phyloP scores from a whole-genome alignment of 2,797 vertebrate species.

The Coilia nasus region DNA sequence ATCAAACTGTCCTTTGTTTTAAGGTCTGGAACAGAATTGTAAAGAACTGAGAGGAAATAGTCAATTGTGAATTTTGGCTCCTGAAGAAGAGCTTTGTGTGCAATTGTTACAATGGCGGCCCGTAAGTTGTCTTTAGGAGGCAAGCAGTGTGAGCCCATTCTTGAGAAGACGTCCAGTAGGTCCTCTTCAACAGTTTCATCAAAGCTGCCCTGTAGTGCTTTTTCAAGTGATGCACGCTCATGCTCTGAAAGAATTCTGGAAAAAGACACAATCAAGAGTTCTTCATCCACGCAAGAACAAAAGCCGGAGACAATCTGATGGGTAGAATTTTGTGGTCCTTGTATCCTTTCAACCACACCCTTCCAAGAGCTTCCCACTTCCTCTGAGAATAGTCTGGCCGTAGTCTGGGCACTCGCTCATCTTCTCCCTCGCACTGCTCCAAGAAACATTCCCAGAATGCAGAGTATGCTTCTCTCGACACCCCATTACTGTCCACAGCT shows the following conservation, averaged over 20 bases:
- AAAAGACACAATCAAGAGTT: conserved; percentile 40
- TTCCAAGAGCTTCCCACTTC: conserved; percentile 42
- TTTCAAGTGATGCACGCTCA: conserved; percentile 34
- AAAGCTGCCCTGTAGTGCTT: conserved; percentile 17
- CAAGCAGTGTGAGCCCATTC: conserved; percentile 38
- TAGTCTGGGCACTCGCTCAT: conserved; percentile 31
- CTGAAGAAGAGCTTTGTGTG: conserved; percentile 53
- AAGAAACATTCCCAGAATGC: conserved; percentile 47
- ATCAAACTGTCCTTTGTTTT: conserved; percentile 24
- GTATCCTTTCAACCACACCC: conserved; percentile 45
- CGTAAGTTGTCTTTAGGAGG: conserved; percentile 38
- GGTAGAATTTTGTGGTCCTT: conserved; percentile 38
- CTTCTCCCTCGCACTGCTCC: conserved; percentile 40
- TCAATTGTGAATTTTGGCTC: conserved; percentile 54
- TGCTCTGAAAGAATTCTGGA: conserved; percentile 29
- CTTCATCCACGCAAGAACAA: conserved; percentile 43
- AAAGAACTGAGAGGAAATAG: conserved; percentile 40
- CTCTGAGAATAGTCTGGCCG: conserved; percentile 34
- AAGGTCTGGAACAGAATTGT: conserved; percentile 3
- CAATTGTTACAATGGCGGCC: conserved; percentile 47
- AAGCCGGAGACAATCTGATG: conserved; percentile 39
- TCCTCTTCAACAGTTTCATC: conserved; percentile 38
- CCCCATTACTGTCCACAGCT: conserved; percentile 43
- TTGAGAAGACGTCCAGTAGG: conserved; percentile 43
- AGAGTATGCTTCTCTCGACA: conserved; percentile 38